Evolutionary conservation across 1,140 invertebrate species (phyloP).

Genomic region (Nasonia longicornis): DNA sequence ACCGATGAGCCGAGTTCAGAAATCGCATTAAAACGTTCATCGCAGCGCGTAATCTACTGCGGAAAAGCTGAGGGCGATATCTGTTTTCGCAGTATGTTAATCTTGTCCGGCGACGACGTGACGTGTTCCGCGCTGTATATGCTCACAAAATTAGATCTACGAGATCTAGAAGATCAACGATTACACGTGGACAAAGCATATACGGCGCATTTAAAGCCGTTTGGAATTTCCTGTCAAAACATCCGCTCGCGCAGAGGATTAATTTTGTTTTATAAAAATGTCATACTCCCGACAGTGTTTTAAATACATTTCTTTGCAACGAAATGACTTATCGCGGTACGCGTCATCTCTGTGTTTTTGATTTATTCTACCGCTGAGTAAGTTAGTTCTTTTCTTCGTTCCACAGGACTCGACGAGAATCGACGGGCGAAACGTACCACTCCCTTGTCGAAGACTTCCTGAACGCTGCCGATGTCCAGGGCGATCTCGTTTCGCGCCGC

Average conservation of each 20-base stretch:
- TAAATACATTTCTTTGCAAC: too few relatives aligned
- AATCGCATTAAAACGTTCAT: slow-evolving; percentile 25
- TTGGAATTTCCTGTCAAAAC: background rate
- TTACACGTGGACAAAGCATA: slow-evolving; percentile 36
- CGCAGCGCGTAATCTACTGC: slow-evolving; percentile 15
- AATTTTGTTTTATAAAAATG: too few relatives aligned
- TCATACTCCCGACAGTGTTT: too few relatives aligned
- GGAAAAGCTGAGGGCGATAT: slow-evolving; percentile 32
- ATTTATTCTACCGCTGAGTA: too few relatives aligned
- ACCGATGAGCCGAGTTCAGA: slow-evolving; percentile 49
- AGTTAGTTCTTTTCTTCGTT: too few relatives aligned
- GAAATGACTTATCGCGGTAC: too few relatives aligned
- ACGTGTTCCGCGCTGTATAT: slow-evolving; percentile 29
- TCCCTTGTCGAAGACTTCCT: slow-evolving; percentile 67
- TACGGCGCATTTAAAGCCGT: background rate
- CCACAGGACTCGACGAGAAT: too few relatives aligned
- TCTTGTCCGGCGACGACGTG: slow-evolving; percentile 48
- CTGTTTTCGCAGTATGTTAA: slow-evolving; percentile 52
- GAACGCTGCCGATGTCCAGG: slow-evolving; percentile 89
- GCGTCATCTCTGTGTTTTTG: too few relatives aligned
- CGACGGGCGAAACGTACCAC: slow-evolving; percentile 62
- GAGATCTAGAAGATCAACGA: slow-evolving; percentile 48
- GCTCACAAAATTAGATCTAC: slow-evolving; percentile 46
- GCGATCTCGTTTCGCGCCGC: slow-evolving; percentile 93
- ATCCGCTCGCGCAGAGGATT: too few relatives aligned